Base-by-base conservation (phyloP, 2,888 invertebrate species). In the Periphyllus acericola region DNA sequence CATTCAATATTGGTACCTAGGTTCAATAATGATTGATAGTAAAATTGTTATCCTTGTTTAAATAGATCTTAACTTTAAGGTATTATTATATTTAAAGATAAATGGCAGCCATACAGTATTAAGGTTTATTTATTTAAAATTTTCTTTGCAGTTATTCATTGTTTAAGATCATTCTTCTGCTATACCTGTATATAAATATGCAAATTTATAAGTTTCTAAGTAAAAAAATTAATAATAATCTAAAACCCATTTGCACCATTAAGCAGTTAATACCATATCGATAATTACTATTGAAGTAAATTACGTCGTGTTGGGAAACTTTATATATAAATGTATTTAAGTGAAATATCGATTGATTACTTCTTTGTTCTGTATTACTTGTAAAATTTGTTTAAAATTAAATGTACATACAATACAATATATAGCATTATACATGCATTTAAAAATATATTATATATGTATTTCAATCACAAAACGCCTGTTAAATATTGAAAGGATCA, bases 401-500 rank as follows among this genome's bases (percentile, higher is more conserved):
- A 68, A 46, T 68, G 14, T 46, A 40, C 66, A 9, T 76, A 52
- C 32, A 9, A 79, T 79, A 46, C 46, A 46, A 9, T 46, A 46
- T 36, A 5, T 3, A 66, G 4, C n/a, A 8, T 2, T 3, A 29
- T 21, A 29, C 68, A 29, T n/a, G n/a, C 68, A 29, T 9, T 17
- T 21, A 25, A 60, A 25, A 21, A 68, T 2, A 29, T 66, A 34
- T 1, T 29, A 4, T 19, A 40, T 66, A 34, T 1, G 11, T 80
- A 68, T 29, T 81, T 46, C 25, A 52, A 82, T 82, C 46, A 46
- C 32, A 66, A 40, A 29, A 68, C 8, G 6, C 8, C 25, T 76
- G 75, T 84, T 8, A 40, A 29, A n/a, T 76, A 60, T 76, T 76
- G 66, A 84, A 76, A 75, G 76, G 76, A 84, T 84, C 76, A 66